phyloP scores from a whole-genome alignment of 92 coral and sea anemone species.

The Diadumene lineata region DNA sequence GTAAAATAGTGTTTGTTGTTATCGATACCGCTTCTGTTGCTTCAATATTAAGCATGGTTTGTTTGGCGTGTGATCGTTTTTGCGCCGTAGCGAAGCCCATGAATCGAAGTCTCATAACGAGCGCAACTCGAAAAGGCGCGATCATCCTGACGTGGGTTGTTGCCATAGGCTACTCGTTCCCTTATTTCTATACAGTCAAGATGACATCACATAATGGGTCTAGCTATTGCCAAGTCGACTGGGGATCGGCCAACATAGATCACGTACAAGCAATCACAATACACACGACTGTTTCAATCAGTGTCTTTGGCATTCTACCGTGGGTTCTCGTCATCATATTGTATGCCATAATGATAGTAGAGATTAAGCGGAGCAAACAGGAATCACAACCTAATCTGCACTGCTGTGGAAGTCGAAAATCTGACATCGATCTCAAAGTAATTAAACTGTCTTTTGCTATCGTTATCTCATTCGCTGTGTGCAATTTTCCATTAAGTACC shows the following conservation, averaged over 20 bases:
- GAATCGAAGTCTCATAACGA: slow-evolving; percentile 28
- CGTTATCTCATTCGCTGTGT: slow-evolving; percentile 20
- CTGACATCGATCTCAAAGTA: slow-evolving; percentile 1
- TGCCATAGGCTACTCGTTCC: slow-evolving; percentile 25
- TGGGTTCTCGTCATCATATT: neutral
- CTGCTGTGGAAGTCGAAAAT: neutral
- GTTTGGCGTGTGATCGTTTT: slow-evolving; percentile 35
- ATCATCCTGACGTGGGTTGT: slow-evolving; percentile 35
- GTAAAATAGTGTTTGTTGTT: slow-evolving; percentile 3
- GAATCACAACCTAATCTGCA: slow-evolving; percentile 4
- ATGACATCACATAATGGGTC: neutral
- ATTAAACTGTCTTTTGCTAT: slow-evolving; percentile 19
- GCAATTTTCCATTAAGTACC: slow-evolving; percentile 14
- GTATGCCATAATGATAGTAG: slow-evolving; percentile 5
- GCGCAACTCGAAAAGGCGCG: slow-evolving; percentile 15
- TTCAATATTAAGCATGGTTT: slow-evolving; percentile 34
- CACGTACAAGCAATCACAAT: slow-evolving; percentile 12
- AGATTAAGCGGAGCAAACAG: slow-evolving; percentile 4
- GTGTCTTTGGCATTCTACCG: slow-evolving; percentile 22
- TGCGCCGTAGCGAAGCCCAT: slow-evolving; percentile 40
- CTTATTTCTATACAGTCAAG: slow-evolving; percentile 25
- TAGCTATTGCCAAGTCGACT: neutral
- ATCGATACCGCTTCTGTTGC: slow-evolving; percentile 25
- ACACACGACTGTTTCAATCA: slow-evolving; percentile 2
- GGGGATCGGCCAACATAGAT: neutral